Evolutionary conservation across 2,113 vertebrate species (phyloP).

Genomic region (Sminthopsis crassicaudata): DNA sequence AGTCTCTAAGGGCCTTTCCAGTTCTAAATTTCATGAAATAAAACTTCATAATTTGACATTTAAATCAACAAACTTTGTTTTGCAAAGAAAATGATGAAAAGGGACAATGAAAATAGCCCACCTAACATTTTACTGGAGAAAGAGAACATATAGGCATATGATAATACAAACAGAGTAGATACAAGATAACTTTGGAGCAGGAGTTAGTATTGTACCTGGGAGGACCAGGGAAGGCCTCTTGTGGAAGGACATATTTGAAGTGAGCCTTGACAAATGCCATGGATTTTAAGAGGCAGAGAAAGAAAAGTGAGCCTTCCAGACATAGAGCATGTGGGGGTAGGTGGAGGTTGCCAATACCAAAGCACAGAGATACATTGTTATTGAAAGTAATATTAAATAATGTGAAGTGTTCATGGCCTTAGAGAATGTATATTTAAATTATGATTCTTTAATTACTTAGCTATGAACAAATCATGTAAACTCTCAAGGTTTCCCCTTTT

Average conservation of each 20-base stretch:
- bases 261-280: background rate
- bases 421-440: background rate
- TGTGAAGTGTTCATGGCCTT: background rate
- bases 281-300: background rate
- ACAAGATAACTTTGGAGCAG: background rate
- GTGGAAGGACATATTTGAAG: background rate
- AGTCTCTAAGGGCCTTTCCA: no score
- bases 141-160: background rate
- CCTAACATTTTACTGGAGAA: background rate
- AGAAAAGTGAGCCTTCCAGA: background rate
- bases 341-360: no score
- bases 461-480: background rate
- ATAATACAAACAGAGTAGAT: background rate
- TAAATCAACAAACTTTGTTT: background rate
- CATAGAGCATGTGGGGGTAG: no score
- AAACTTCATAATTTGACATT: background rate
- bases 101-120: background rate
- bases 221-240: background rate
- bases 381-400: background rate
- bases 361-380: no score
- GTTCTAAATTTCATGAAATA: no score
- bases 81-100: background rate
- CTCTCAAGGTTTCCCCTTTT: conserved; percentile 47
- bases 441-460: background rate
- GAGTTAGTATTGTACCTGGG: background rate